Evolutionary conservation across 2,888 invertebrate species (phyloP), one percentile per base, ranked within the genome.

Genomic region (Athalia rosae): DNA sequence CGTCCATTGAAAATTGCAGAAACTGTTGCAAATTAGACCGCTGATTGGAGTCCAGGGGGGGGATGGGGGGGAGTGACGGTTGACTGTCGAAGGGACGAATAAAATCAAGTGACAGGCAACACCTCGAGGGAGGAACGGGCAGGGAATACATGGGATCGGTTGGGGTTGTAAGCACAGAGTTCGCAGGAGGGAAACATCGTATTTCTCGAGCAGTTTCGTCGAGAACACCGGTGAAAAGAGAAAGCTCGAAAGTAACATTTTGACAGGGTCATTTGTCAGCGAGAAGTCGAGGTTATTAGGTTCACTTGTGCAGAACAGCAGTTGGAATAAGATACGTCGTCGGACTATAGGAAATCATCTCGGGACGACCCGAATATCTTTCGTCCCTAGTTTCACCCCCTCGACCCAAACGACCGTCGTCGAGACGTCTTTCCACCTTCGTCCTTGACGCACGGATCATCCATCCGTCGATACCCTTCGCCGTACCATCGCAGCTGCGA

Each of bases 201-300:
- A 28, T 28, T 28, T 28, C 28, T 28, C 28, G 28, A 28, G 28
- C 28, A 28, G 28, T 28, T 28, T 28, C 28, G 28, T 28, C 28
- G 28, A 1, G 28, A 28, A 28, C 2, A 28, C 28, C 28, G 4
- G 56, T 59, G 58, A 61, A 50, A 50, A 64, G 79, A 77, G 79
- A 73, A 79, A 80, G 79, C 82, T 79, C 83, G 86, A 86, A 86
- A 86, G 87, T 88, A 87, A 88, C 88, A 86, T 88, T 88, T 88
- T 88, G 87, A 88, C 88, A 87, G 87, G 82, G 85, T 88, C 88
- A 85, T 88, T 88, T 88, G 88, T 88, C 88, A 88, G 85, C 8
- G 83, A 87, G 86, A 84, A 85, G 86, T 84, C 84, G 81, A 84
- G 87, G 86, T 88, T 88, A 88, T 88, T 88, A 87, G 87, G 87